Percentiles rank a stretch among this genome's conserved stretches.
phyloP scores from a whole-genome alignment of 1,140 invertebrate genomes.

The Pseudobourletiella spinata region DNA sequence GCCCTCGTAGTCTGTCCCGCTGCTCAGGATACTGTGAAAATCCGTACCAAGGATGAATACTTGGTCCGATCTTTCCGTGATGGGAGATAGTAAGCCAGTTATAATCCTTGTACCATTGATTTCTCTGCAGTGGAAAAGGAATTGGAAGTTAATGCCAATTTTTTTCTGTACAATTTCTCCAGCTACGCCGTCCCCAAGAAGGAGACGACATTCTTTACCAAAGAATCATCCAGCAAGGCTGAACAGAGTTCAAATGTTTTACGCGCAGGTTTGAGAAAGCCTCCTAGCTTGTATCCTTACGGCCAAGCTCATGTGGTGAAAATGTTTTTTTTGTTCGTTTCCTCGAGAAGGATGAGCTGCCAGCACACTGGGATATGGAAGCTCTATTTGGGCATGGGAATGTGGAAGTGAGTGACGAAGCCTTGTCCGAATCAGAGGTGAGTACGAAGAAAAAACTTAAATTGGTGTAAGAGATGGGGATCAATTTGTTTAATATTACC shows the following conservation, averaged over 20 bases:
- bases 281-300: no score
- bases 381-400: conserved; percentile 59
- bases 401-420: conserved; percentile 48
- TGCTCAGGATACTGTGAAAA: conserved; percentile 76
- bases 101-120: no score
- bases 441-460: no score
- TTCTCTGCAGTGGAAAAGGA: no score
- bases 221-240: conserved; percentile 67
- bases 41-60: conserved; percentile 78
- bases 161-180: no score
- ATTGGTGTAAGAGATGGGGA: no score
- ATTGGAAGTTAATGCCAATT: no score
- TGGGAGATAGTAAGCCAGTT: conserved; percentile 87
- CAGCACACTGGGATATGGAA: conserved; percentile 84
- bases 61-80: conserved; percentile 90
- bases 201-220: conserved; percentile 78
- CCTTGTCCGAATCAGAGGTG: conserved; percentile 53
- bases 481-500: conserved; percentile 4
- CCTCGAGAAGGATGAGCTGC: conserved; percentile 77
- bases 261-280: conserved; percentile 2
- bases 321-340: conserved; percentile 57
- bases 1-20: conserved; percentile 84
- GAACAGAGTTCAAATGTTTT: conserved; percentile 55
- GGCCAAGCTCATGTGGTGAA: neutral
- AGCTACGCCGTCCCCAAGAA: conserved; percentile 90